phyloP scores from a whole-genome alignment of 2,113 vertebrate genomes.

The Poeciliopsis turrubarensis region DNA sequence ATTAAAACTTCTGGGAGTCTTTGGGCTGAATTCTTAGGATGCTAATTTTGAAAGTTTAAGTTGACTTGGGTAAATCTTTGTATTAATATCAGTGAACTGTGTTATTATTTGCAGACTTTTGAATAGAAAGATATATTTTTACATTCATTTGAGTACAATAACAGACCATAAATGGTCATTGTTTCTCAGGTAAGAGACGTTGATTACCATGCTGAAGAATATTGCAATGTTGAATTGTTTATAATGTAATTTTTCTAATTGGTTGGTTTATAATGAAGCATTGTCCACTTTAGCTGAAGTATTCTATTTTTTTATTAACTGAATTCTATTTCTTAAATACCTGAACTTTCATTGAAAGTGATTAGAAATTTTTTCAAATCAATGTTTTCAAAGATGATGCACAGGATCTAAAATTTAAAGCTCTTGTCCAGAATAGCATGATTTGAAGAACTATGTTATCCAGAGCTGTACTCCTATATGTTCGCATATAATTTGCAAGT shows the following conservation, averaged over 20 bases:
- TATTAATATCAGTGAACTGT: too few species aligned
- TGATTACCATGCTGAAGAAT: neutral
- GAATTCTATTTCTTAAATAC: neutral
- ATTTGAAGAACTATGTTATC: neutral
- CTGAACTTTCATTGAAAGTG: neutral
- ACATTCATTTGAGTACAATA: neutral
- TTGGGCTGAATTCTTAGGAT: too few species aligned
- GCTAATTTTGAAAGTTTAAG: too few species aligned
- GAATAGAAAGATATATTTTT: too few species aligned
- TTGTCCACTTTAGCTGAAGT: neutral
- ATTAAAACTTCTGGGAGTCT: too few species aligned
- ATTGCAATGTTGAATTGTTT: neutral
- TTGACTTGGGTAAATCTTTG: too few species aligned
- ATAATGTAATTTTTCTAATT: neutral
- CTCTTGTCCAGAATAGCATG: neutral
- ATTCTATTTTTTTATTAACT: neutral
- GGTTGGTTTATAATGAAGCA: neutral
- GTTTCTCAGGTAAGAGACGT: neutral
- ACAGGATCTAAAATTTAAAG: conserved; percentile 1
- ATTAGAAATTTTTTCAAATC: neutral
- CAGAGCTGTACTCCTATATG: neutral
- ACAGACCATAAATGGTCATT: neutral
- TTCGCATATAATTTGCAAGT: neutral
- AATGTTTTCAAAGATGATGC: neutral
- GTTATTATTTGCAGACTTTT: too few species aligned